phyloP scores from a whole-genome alignment of 2,888 invertebrate genomes.

The Parthenolecanium corni region DNA sequence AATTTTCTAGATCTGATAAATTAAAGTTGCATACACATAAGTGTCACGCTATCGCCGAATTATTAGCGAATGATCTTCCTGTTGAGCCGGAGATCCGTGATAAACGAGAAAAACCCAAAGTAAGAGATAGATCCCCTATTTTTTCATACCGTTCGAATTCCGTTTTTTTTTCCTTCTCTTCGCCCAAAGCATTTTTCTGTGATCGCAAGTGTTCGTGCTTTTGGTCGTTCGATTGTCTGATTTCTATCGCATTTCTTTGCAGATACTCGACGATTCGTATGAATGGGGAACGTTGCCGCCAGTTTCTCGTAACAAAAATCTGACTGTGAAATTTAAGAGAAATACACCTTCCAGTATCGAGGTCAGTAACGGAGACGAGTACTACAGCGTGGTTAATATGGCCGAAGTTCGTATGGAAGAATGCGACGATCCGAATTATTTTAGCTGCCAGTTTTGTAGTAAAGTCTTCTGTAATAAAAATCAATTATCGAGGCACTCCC shows the following conservation, averaged over 20 bases:
- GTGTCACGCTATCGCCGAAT: constrained; percentile 2
- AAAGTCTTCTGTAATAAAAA: constrained; percentile 16
- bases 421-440: not conserved
- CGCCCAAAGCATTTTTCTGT: not conserved
- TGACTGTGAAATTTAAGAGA: constrained; percentile 17
- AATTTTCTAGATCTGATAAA: constrained; percentile 9
- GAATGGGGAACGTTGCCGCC: constrained; percentile 9
- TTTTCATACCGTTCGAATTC: too few species aligned
- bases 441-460: not conserved
- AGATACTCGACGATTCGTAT: constrained; percentile 6
- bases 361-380: constrained; percentile 5
- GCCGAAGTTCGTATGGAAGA: constrained; percentile 21
- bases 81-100: not conserved
- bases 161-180: too few species aligned
- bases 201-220: not conserved
- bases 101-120: constrained; percentile 17
- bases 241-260: too few species aligned
- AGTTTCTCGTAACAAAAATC: not conserved
- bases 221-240: too few species aligned
- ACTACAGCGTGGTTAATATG: constrained; percentile 21
- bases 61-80: not conserved
- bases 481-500: constrained; percentile 13
- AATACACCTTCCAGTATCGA: not conserved
- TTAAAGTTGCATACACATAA: constrained; percentile 6
- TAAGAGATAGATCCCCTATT: not conserved